phyloP scores from a whole-genome alignment of 2,797 vertebrate species.

The Acipenser oxyrinchus region DNA sequence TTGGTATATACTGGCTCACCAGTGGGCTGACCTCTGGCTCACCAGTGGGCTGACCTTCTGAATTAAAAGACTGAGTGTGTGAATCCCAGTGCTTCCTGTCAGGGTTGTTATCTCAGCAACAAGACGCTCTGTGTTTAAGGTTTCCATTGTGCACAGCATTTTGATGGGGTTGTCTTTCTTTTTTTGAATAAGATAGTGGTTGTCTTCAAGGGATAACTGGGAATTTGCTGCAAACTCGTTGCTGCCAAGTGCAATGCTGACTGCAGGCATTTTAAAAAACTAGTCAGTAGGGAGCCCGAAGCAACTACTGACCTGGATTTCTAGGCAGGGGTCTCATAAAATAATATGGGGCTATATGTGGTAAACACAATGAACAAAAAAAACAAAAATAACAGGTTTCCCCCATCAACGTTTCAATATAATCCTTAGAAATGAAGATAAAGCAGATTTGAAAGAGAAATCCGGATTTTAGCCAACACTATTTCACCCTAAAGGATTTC shows the following conservation, averaged over 20 bases:
- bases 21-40: neutral
- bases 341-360: neutral
- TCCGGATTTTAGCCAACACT: neutral
- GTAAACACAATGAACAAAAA: neutral
- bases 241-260: neutral
- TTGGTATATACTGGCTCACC: neutral
- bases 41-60: neutral
- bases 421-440: neutral
- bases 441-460: neutral
- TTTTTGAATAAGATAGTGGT: neutral
- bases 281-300: neutral
- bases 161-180: neutral
- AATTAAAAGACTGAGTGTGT: neutral
- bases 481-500: neutral
- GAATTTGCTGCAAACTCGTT: neutral
- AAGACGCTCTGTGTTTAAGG: neutral
- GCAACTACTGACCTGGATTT: neutral
- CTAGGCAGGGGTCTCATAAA: neutral
- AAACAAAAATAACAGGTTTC: neutral
- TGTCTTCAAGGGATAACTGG: neutral
- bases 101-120: conserved; percentile 1
- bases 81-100: neutral
- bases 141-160: neutral
- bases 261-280: neutral
- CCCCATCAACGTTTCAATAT: neutral